phyloP scores from a whole-genome alignment of 2,113 vertebrate species.

The Uropsilus gracilis region DNA sequence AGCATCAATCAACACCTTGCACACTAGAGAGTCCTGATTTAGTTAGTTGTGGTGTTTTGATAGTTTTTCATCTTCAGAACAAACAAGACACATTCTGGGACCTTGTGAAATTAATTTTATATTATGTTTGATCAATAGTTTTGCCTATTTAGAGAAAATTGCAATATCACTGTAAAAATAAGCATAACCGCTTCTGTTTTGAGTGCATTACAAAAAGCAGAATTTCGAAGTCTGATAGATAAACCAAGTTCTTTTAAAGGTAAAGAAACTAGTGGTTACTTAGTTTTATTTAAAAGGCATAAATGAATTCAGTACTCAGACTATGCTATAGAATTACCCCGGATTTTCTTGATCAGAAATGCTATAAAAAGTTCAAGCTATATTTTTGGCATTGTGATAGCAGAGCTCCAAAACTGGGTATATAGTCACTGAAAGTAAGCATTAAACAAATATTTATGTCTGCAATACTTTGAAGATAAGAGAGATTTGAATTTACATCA shows the following conservation, averaged over 20 bases:
- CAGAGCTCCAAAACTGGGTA: conserved; percentile 8
- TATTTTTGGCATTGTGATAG: background rate
- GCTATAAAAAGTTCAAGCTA: background rate
- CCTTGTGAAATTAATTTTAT: background rate
- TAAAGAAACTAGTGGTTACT: background rate
- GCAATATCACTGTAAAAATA: background rate
- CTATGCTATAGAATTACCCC: background rate
- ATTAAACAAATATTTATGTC: conserved; percentile 58
- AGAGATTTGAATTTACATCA: conserved; percentile 58
- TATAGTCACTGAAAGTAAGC: background rate
- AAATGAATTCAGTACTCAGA: background rate
- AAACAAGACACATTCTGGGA: background rate
- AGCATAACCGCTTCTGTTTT: conserved; percentile 8
- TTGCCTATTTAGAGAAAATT: conserved; percentile 9
- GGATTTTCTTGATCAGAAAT: conserved; percentile 4
- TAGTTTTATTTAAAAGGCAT: conserved; percentile 29
- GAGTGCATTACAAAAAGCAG: background rate
- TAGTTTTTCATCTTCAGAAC: background rate
- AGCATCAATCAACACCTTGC: background rate
- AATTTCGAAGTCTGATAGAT: background rate
- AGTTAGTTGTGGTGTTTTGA: background rate
- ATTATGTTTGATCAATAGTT: background rate
- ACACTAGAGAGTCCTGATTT: background rate
- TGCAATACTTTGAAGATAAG: conserved; percentile 30
- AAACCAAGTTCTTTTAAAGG: background rate